Conservation (phyloP, 2,797 vertebrate species). For the Notoglanidium macrostoma region DNA sequence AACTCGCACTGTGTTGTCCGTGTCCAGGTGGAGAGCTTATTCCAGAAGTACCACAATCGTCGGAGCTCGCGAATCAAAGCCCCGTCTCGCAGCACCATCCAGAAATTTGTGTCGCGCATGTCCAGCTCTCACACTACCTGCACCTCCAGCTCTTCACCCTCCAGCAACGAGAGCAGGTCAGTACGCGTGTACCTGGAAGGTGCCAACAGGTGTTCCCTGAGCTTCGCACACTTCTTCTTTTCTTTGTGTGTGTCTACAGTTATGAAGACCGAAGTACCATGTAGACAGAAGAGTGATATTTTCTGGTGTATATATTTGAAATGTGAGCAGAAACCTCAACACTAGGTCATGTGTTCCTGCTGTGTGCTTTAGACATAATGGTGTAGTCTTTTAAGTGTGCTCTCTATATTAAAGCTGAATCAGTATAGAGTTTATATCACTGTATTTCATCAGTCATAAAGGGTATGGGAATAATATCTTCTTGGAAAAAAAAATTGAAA, state of each 20-base stretch:
- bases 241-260: not conserved
- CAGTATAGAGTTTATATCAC: not conserved
- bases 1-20: not conserved
- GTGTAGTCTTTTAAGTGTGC: not conserved
- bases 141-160: conserved; percentile 82
- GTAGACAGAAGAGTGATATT: not conserved
- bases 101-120: conserved; percentile 92
- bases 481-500: not conserved
- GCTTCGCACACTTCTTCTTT: not conserved
- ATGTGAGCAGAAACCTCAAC: not conserved
- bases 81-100: conserved; percentile 89
- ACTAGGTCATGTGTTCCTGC: not conserved
- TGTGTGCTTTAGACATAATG: not conserved
- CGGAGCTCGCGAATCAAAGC: conserved; percentile 91
- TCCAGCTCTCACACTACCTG: conserved; percentile 86
- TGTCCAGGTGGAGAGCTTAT: conserved; percentile 87
- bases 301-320: not conserved
- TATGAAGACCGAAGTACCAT: not conserved
- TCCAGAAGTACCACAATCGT: conserved; percentile 91
- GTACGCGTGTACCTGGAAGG: not conserved
- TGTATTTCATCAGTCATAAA: not conserved
- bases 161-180: conserved; percentile 90
- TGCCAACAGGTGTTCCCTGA: not conserved
- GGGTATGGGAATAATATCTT: not conserved
- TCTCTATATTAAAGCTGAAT: not conserved